A percentile compares a stretch with the other conserved stretches of the same genome.
phyloP scores from a whole-genome alignment of 2,888 invertebrate genomes.

The Tuberolachnus salignus region DNA sequence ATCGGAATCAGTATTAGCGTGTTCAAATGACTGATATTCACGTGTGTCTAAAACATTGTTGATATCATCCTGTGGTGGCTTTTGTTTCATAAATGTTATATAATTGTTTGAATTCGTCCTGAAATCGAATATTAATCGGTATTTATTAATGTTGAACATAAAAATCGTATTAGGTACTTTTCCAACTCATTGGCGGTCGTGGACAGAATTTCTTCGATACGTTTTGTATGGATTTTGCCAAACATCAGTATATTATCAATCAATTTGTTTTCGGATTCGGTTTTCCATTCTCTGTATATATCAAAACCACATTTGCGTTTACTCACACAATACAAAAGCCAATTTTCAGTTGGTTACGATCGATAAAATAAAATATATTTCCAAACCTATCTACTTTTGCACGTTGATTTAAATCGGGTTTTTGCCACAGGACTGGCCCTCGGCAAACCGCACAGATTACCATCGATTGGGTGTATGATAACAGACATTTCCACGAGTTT shows the following conservation, averaged over 20 bases:
- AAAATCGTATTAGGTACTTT: neutral
- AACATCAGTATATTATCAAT: constrained; percentile 21
- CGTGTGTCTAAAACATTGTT: neutral
- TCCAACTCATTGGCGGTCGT: neutral
- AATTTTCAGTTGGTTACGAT: neutral
- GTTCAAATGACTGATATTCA: constrained; percentile 4
- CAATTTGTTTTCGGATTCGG: constrained; percentile 4
- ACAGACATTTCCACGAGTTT: constrained; percentile 11
- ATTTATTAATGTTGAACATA: neutral
- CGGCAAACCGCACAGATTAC: constrained; percentile 29
- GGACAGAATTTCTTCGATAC: neutral
- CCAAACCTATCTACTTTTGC: constrained; percentile 19
- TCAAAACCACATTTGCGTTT: too few relatives aligned
- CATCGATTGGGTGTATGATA: constrained; percentile 5
- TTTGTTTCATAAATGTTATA: neutral
- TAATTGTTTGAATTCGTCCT: neutral
- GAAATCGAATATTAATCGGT: neutral
- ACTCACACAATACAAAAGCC: neutral
- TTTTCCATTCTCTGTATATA: constrained; percentile 20
- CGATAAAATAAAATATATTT: neutral
- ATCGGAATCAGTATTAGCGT: constrained; percentile 5
- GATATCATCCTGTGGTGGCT: neutral
- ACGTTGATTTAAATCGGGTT: neutral
- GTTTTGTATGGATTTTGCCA: neutral
- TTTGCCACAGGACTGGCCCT: constrained; percentile 22